These are phyloP conservation scores for human (Homo sapiens) DNA, from an alignment of 2,113 vertebrate species.

Conservation along the genomic window DNA sequence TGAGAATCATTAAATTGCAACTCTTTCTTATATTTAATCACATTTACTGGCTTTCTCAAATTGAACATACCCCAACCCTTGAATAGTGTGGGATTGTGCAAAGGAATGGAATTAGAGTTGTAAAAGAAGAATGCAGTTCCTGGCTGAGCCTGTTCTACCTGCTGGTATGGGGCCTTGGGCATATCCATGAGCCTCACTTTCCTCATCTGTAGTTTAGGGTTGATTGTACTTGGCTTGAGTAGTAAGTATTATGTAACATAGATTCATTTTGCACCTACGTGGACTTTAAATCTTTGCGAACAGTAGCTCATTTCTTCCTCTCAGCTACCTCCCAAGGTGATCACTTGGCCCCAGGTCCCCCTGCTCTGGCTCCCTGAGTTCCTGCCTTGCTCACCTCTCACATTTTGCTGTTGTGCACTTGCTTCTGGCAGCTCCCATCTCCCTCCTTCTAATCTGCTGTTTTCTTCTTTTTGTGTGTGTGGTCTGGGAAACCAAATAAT, in stretches of 20 bases:
- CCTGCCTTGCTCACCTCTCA: not conserved
- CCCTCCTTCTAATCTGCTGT: not conserved
- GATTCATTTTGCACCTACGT: accelerated
- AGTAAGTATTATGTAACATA: accelerated
- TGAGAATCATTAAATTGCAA: not conserved
- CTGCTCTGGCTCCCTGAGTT: too few species aligned
- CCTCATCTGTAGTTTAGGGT: not conserved
- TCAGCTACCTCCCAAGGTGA: not conserved
- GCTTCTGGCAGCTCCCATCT: not conserved
- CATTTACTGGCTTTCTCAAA: not conserved
- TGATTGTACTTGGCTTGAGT: not conserved
- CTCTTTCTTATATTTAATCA: not conserved
- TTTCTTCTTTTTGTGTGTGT: not conserved
- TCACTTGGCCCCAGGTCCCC: accelerated
- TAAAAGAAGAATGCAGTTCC: not conserved
- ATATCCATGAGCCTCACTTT: not conserved
- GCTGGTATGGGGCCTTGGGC: accelerated
- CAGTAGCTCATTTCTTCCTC: not conserved
- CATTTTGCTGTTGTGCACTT: not conserved
- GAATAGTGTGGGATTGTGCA: not conserved
- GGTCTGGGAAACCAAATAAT: not conserved
- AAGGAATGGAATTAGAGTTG: not conserved
- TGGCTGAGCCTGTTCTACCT: not conserved
- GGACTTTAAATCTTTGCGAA: not conserved
- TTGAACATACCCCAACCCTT: not conserved